These are phyloP conservation scores for Cephus pulcher DNA, from an alignment of 2,888 invertebrate species.

Conservation along the genomic window DNA sequence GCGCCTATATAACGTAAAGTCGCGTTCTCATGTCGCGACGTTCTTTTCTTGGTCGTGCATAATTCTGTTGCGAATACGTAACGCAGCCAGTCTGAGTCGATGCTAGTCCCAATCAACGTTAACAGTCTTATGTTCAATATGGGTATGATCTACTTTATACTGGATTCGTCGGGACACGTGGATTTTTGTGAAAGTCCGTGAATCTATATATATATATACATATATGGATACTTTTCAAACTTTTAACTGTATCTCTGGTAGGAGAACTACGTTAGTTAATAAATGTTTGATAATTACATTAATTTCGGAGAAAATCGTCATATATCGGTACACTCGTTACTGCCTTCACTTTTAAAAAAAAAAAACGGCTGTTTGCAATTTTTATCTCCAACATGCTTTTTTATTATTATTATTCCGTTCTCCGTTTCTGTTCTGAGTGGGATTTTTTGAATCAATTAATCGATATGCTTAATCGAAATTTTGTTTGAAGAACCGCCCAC, in stretches of 20 bases:
- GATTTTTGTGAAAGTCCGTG: neutral
- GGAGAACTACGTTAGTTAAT: neutral
- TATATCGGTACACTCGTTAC: neutral
- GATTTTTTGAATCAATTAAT: neutral
- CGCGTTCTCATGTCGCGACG: neutral
- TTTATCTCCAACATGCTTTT: neutral
- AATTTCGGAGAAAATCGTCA: neutral
- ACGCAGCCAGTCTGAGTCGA: conserved; percentile 3
- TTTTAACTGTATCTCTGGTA: too few relatives aligned
- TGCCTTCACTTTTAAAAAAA: neutral
- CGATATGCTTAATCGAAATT: neutral
- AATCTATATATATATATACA: neutral
- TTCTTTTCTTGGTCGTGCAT: neutral
- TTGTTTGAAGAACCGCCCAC: too few relatives aligned
- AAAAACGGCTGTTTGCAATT: neutral
- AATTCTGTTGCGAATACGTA: neutral
- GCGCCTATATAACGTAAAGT: neutral
- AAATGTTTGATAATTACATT: neutral
- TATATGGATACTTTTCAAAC: neutral
- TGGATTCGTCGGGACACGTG: conserved; percentile 5
- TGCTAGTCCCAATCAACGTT: conserved; percentile 5
- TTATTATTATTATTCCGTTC: neutral
- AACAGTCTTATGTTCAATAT: neutral
- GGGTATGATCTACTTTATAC: neutral
- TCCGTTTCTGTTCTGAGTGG: neutral